Percentiles rank a stretch among this genome's conserved stretches.
phyloP scores from a whole-genome alignment of 35 echinoderm and acorn worm genomes.

The Eucidaris tribuloides region DNA sequence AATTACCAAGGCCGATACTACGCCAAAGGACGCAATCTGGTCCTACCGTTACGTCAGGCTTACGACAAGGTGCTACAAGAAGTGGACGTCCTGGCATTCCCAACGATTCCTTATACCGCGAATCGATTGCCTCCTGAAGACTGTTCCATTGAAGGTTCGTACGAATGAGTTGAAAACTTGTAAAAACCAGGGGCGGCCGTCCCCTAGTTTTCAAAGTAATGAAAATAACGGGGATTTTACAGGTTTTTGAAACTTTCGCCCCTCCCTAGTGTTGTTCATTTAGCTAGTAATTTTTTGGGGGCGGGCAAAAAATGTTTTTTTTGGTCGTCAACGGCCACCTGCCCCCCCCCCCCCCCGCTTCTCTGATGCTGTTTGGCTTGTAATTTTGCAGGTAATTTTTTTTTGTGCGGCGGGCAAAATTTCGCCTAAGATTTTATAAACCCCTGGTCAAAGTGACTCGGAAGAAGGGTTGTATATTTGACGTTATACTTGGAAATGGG shows the following conservation, averaged over 20 bases:
- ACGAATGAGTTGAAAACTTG: too few species aligned
- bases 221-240: background rate
- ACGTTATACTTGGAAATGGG: too few species aligned
- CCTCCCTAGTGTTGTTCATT: background rate
- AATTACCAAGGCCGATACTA: slow-evolving; percentile 61
- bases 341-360: too few species aligned
- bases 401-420: too few species aligned
- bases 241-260: background rate
- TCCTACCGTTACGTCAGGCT: slow-evolving; percentile 13
- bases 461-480: too few species aligned
- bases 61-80: slow-evolving; percentile 47
- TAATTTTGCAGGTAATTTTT: too few species aligned
- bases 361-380: too few species aligned
- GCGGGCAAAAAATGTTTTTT: background rate
- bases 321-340: too few species aligned
- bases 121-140: slow-evolving; percentile 34
- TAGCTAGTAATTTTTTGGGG: background rate
- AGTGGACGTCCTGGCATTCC: slow-evolving; percentile 62
- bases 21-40: slow-evolving; percentile 70
- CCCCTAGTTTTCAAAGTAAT: background rate
- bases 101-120: slow-evolving; percentile 59
- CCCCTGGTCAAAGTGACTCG: too few species aligned
- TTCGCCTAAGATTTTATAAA: too few species aligned
- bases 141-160: slow-evolving; percentile 39
- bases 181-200: background rate